Conservation (phyloP, 2,888 invertebrate genomes). For the Eupithecia pulchellata region DNA sequence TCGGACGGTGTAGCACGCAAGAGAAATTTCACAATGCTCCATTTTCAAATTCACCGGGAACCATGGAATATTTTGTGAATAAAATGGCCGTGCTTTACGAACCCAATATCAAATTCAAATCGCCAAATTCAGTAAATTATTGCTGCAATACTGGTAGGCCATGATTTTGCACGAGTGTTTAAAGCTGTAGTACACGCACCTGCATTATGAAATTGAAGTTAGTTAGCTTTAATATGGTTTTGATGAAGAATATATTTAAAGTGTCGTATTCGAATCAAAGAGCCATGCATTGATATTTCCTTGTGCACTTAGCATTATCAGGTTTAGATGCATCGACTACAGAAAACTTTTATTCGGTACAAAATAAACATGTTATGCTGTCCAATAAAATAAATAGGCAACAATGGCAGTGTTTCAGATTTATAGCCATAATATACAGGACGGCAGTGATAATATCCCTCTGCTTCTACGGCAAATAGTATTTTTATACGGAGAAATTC, state of each 20-base stretch:
- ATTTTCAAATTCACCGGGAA: conserved; percentile 26
- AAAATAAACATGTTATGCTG: conserved; percentile 29
- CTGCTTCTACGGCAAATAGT: conserved; percentile 63
- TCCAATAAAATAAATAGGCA: conserved; percentile 38
- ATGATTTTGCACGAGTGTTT: not conserved
- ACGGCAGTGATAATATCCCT: conserved; percentile 64
- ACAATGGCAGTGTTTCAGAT: conserved; percentile 56
- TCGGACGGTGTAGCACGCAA: conserved; percentile 41
- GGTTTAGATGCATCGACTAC: not conserved
- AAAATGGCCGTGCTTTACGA: conserved; percentile 5
- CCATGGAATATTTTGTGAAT: conserved; percentile 23
- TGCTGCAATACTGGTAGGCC: not conserved
- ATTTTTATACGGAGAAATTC: conserved; percentile 67
- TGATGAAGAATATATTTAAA: not conserved
- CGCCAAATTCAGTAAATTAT: not conserved
- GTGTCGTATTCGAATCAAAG: not conserved
- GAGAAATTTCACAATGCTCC: conserved; percentile 25
- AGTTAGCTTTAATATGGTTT: too few species aligned
- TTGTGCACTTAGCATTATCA: not conserved
- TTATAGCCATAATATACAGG: conserved; percentile 70
- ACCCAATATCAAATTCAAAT: conserved; percentile 4
- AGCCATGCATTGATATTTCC: not conserved
- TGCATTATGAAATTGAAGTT: not conserved
- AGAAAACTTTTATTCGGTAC: not conserved
- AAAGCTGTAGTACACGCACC: not conserved